phyloP scores from a whole-genome alignment of 2,113 vertebrate genomes.

The Scopus umbretta region DNA sequence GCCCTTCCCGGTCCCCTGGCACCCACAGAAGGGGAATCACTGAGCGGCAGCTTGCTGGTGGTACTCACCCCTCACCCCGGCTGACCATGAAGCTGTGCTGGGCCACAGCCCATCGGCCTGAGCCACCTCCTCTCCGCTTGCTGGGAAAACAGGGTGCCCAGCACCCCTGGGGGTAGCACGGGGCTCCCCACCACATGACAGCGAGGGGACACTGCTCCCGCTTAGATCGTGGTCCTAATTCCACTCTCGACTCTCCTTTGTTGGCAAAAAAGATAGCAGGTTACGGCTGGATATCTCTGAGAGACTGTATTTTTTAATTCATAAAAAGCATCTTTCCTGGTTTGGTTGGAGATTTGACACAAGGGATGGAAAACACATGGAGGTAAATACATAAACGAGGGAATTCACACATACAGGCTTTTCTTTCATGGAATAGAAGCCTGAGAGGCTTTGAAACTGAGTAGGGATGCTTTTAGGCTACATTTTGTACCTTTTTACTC shows the following conservation, averaged over 20 bases:
- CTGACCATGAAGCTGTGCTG: background rate
- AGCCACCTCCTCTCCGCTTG: background rate
- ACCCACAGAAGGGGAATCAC: background rate
- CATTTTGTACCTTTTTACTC: constrained; percentile 31
- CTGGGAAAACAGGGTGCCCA: background rate
- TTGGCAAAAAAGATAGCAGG: background rate
- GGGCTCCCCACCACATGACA: accelerated
- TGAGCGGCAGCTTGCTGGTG: background rate
- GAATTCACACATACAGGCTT: background rate
- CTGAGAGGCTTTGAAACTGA: background rate
- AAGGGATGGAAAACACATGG: background rate
- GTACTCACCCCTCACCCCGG: background rate
- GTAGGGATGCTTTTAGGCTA: background rate
- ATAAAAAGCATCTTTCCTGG: background rate
- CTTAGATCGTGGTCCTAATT: background rate
- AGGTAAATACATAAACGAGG: constrained; percentile 3
- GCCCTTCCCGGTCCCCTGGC: accelerated
- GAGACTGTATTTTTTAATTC: background rate
- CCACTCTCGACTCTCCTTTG: background rate
- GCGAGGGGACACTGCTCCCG: accelerated
- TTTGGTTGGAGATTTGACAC: background rate
- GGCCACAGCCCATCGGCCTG: too few relatives aligned
- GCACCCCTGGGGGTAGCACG: accelerated
- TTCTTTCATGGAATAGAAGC: constrained; percentile 6
- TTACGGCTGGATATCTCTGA: background rate